Base-by-base conservation (phyloP, 2,797 vertebrate species). In the Sebastiscus albofasciatus region DNA sequence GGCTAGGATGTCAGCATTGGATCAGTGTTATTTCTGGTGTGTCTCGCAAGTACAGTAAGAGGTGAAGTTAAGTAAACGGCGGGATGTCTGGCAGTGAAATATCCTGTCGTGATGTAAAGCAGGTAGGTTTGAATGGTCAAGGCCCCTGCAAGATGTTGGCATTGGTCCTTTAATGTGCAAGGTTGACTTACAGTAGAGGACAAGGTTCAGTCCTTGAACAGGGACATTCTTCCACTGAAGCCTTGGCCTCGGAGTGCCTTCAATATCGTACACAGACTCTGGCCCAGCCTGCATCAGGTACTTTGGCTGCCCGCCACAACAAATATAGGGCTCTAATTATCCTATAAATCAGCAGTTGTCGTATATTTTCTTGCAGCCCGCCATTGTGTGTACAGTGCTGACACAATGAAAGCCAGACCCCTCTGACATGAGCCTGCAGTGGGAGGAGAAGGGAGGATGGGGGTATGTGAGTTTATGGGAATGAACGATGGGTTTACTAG, bases 281-380 rank as follows among this genome's bases (percentile, higher is more conserved):
- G 58, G 80, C 88, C 89, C 82, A 56, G 86, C 56, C 60, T 79
- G 82, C 67, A 82, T 91, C 92, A 90, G 91, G 90, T 90, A 87
- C 89, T 89, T 85, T 95, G 94, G 94, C 92, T 36, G 69, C 18
- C 67, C 6, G 88, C 94, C 95, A 91, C 84, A 80, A 80, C 86
- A 94, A 95, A 95, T 89, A 90, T 85, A 52, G 42, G 60, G 64
- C 80, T 78, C 85, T 94, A 95, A 94, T 95, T 95, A 93, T 92
- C 85, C 91, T 91, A 93, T 95, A 95, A 96, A 95, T 95, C 94
- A 95, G 89, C 65, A 83, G 79, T 89, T 90, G 88, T 90, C 87
- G 60, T 87, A 74, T 92, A 92, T 91, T 93, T 93, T 92, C 81
- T 67, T 64, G 78, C 72, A 75, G 88, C 79, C 83, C 82, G 81